Conservation (phyloP, 2,797 vertebrate genomes). For the Hydrolagus colliei region DNA sequence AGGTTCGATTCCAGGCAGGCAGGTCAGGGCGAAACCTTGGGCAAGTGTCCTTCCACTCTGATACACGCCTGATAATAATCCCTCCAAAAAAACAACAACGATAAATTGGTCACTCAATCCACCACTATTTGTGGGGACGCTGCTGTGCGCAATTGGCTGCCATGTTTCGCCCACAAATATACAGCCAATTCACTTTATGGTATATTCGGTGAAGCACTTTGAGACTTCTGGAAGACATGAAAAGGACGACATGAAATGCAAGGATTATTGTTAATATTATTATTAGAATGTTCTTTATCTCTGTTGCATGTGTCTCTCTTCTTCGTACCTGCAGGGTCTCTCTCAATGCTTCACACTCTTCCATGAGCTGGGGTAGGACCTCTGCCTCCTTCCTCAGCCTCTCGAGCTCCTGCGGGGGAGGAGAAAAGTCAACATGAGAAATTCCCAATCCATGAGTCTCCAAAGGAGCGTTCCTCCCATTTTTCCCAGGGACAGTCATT, state of each 20-base stretch:
- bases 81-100: neutral
- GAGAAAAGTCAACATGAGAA: neutral
- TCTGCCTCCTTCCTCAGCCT: conserved; percentile 89
- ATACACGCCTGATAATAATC: neutral
- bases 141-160: no score
- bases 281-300: neutral
- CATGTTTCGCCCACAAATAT: no score
- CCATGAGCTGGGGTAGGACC: conserved; percentile 89
- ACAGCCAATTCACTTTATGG: no score
- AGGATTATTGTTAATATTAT: no score
- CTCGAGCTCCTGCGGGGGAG: conserved; percentile 73
- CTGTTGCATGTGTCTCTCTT: neutral
- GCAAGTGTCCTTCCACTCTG: neutral
- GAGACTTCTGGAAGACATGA: no score
- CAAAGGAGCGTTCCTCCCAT: no score
- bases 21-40: neutral
- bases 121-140: no score
- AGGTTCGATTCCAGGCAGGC: no score
- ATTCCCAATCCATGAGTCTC: no score
- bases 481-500: no score
- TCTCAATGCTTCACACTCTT: conserved; percentile 78
- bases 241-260: no score
- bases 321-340: conserved; percentile 76
- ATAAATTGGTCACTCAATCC: neutral
- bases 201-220: no score